phyloP scores from a whole-genome alignment of 2,888 invertebrate species.

The Plagiodera versicolora region DNA sequence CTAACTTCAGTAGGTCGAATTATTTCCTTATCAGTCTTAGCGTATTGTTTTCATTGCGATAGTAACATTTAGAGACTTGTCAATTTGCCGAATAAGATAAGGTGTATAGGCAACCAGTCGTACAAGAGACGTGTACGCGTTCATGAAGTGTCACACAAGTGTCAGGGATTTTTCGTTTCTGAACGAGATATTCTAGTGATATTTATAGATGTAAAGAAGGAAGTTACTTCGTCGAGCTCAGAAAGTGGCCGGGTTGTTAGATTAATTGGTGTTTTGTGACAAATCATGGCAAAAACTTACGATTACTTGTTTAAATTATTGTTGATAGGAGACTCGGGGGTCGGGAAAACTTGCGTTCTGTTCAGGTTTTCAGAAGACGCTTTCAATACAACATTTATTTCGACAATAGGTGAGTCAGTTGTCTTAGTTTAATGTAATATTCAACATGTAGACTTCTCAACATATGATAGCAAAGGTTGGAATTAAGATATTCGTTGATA shows the following conservation, averaged over 20 bases:
- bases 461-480: conserved; percentile 29
- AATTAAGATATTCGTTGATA: conserved; percentile 8
- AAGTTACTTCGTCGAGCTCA: conserved; percentile 30
- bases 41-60: no score
- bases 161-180: conserved; percentile 24
- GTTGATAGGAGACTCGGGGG: conserved; percentile 91
- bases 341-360: conserved; percentile 92
- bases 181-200: conserved; percentile 28
- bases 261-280: conserved; percentile 34
- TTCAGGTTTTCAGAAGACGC: conserved; percentile 95
- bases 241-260: conserved; percentile 33
- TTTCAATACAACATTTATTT: conserved; percentile 93
- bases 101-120: conserved; percentile 18
- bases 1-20: no score
- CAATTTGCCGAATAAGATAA: not conserved
- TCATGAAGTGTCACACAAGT: not conserved
- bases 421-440: conserved; percentile 29
- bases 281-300: conserved; percentile 89
- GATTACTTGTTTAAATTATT: conserved; percentile 91
- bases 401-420: conserved; percentile 84
- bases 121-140: conserved; percentile 22
- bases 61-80: no score
- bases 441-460: conserved; percentile 36
- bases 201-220: conserved; percentile 28
- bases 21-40: no score